Conservation (phyloP, 2,888 invertebrate species). For the Aplocera efformata region DNA sequence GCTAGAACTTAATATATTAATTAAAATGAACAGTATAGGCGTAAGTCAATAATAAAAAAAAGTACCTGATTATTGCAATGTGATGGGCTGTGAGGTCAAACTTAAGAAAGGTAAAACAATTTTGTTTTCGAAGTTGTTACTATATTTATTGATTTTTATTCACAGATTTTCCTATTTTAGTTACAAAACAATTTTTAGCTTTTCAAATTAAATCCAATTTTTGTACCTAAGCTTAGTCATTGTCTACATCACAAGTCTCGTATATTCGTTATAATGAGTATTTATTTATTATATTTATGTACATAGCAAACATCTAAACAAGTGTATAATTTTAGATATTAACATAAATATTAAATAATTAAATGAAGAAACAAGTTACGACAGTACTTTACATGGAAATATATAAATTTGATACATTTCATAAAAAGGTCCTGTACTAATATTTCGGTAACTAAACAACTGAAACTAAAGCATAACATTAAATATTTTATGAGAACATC, state of each 20-base stretch:
- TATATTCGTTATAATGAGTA: constrained; percentile 34
- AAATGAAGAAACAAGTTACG: too few species aligned
- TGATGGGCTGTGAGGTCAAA: too few species aligned
- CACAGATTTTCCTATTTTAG: constrained; percentile 72
- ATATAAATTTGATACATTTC: too few species aligned
- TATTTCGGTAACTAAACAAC: constrained; percentile 16
- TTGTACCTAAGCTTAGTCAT: constrained; percentile 75
- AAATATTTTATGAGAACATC: neutral
- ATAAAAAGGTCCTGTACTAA: neutral
- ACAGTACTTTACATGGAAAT: too few species aligned
- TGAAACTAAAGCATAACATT: neutral
- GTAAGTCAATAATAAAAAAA: too few species aligned
- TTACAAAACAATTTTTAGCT: constrained; percentile 72
- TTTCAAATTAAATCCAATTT: constrained; percentile 67
- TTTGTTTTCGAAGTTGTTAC: constrained; percentile 40
- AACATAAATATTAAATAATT: constrained; percentile 1
- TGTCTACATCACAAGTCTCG: constrained; percentile 64
- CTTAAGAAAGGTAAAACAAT: neutral
- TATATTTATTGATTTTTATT: constrained; percentile 78
- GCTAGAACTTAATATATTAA: too few species aligned
- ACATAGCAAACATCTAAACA: constrained; percentile 19
- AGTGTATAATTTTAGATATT: constrained; percentile 1
- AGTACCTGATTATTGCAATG: too few species aligned
- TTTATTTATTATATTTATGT: constrained; percentile 24
- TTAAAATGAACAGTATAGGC: too few species aligned